A percentile compares a stretch with the other conserved stretches of the same genome.
Conservation (phyloP, 1,140 invertebrate genomes). For the Trichonephila clavipes region DNA sequence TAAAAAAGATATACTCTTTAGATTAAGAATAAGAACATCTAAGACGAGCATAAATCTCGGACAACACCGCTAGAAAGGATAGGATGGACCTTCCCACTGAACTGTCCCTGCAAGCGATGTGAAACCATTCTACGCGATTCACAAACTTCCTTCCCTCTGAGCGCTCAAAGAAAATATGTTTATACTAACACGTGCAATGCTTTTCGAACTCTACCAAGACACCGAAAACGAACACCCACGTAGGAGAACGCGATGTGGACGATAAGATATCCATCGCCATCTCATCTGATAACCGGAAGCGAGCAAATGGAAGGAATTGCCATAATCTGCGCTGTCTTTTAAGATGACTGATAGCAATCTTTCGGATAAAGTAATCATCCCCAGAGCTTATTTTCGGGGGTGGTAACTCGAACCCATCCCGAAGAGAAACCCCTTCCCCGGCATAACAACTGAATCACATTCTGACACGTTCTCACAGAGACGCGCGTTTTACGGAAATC, state of each 20-base stretch:
- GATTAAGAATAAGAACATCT: no score
- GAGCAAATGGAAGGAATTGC: not conserved
- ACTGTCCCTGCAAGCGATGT: no score
- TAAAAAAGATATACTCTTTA: no score
- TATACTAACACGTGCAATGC: not conserved
- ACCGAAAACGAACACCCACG: not conserved
- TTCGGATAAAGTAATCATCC: not conserved
- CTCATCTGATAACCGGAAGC: conserved; percentile 7
- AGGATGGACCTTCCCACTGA: no score
- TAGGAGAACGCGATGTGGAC: not conserved
- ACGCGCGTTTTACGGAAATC: not conserved
- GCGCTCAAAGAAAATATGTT: not conserved
- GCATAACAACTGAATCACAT: not conserved
- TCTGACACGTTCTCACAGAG: not conserved
- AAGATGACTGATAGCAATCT: not conserved
- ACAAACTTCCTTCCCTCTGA: not conserved
- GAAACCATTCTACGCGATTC: no score
- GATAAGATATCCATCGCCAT: not conserved
- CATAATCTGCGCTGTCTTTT: not conserved
- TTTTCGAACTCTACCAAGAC: not conserved
- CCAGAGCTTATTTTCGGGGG: not conserved
- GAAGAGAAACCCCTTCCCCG: not conserved
- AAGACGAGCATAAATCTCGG: no score
- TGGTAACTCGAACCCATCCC: not conserved
- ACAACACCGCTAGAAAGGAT: no score